These are phyloP conservation scores for Ceryle rudis DNA, from an alignment of 2,797 vertebrate genomes.

Conservation along the genomic window DNA sequence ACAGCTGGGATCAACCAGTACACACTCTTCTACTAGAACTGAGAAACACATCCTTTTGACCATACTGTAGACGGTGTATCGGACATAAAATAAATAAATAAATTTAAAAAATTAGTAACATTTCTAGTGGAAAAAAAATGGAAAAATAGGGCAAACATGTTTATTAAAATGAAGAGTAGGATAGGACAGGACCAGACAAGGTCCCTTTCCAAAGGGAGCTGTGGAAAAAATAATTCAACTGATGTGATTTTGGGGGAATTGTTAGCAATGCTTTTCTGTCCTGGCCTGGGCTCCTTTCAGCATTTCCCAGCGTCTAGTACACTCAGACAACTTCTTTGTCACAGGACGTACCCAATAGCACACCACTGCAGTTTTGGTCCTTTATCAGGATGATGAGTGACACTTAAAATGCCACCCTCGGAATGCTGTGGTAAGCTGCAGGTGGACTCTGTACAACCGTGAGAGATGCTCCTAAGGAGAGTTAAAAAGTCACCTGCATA, in stretches of 20 bases:
- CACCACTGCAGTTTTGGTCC: neutral
- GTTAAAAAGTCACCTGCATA: slow-evolving; percentile 41
- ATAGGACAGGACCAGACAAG: neutral
- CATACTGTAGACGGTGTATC: neutral
- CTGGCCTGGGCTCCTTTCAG: neutral
- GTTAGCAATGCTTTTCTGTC: neutral
- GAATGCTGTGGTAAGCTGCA: neutral
- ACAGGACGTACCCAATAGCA: neutral
- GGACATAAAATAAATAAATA: neutral
- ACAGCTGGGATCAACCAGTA: neutral
- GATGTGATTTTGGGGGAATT: accelerated
- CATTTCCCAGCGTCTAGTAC: neutral
- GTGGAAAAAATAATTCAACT: neutral
- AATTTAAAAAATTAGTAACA: neutral
- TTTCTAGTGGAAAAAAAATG: neutral
- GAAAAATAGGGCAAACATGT: neutral
- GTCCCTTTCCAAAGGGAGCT: neutral
- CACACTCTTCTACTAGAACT: neutral
- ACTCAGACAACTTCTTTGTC: neutral
- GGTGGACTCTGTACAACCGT: neutral
- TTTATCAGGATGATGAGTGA: neutral
- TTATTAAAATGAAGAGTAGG: neutral
- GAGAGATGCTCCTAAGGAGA: neutral
- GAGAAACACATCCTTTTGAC: neutral
- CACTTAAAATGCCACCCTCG: slow-evolving; percentile 29